Percentiles rank a stretch among this genome's conserved stretches.
Conservation (phyloP, 2,888 invertebrate species). For the Stomorhina lunata region DNA sequence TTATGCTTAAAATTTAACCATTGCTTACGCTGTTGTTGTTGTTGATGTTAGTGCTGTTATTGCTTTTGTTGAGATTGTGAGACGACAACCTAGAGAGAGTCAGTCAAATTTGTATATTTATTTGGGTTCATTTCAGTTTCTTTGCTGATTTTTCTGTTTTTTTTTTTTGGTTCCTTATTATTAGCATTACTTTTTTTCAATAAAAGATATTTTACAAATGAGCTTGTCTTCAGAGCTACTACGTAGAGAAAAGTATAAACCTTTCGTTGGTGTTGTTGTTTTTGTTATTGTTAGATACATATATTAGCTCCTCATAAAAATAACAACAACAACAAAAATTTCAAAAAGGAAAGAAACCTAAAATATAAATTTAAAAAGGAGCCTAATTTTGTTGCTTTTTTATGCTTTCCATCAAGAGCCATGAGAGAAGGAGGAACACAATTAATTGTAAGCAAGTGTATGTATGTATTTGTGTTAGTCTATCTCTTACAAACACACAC, state of each 20-base stretch:
- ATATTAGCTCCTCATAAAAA: slow-evolving; percentile 35
- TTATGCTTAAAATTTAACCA: slow-evolving; percentile 23
- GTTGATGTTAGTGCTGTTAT: slow-evolving; percentile 27
- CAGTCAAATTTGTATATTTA: slow-evolving; percentile 42
- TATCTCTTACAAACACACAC: background rate
- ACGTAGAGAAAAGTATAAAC: background rate
- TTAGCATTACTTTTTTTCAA: slow-evolving; percentile 28
- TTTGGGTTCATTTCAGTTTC: slow-evolving; percentile 38
- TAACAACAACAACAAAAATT: slow-evolving; percentile 1
- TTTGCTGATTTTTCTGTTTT: slow-evolving; percentile 37
- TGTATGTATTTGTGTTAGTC: slow-evolving; percentile 36
- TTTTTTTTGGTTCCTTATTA: slow-evolving; percentile 14
- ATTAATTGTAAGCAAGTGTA: background rate
- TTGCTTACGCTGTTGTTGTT: background rate
- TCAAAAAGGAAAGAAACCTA: slow-evolving; percentile 17
- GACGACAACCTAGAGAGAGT: slow-evolving; percentile 26
- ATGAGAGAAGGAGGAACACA: background rate
- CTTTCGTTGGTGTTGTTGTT: background rate
- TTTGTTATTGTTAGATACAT: background rate
- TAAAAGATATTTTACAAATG: slow-evolving; percentile 51
- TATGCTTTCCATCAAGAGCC: slow-evolving; percentile 20
- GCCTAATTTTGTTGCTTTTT: slow-evolving; percentile 41
- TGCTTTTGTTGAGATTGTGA: slow-evolving; percentile 21
- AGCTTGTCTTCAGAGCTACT: slow-evolving; percentile 32
- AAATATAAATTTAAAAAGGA: slow-evolving; percentile 55